phyloP scores from a whole-genome alignment of 2,888 invertebrate genomes.

The Geotrupes spiniger region DNA sequence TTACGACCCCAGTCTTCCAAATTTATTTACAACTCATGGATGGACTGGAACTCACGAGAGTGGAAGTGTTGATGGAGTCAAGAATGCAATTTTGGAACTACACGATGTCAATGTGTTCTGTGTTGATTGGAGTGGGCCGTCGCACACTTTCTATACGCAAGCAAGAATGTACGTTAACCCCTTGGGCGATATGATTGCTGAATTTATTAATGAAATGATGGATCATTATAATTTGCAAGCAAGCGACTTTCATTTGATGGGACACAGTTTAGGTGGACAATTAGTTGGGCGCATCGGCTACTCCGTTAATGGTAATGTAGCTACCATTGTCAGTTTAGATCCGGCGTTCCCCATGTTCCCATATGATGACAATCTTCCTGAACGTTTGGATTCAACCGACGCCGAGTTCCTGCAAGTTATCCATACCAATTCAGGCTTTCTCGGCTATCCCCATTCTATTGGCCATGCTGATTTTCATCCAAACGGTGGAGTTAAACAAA shows the following conservation, averaged over 20 bases:
- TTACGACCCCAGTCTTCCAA: constrained; percentile 20
- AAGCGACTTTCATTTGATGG: constrained; percentile 15
- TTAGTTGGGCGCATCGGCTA: constrained; percentile 52
- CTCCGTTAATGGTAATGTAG: constrained; percentile 21
- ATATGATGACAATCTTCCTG: constrained; percentile 59
- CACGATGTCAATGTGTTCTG: constrained; percentile 25
- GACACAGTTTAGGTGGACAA: constrained; percentile 22
- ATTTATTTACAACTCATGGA: constrained; percentile 25
- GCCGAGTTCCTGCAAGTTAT: constrained; percentile 80
- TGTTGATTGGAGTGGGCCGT: constrained; percentile 24
- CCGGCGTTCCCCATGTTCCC: constrained; percentile 38
- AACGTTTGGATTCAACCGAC: constrained; percentile 72
- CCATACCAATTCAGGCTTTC: constrained; percentile 64
- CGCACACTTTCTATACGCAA: constrained; percentile 19
- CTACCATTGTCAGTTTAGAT: constrained; percentile 38
- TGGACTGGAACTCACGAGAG: constrained; percentile 23
- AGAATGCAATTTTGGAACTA: constrained; percentile 15
- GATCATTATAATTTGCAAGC: constrained; percentile 13
- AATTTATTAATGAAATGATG: constrained; percentile 22
- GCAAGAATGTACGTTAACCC: constrained; percentile 20
- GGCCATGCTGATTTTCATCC: constrained; percentile 20
- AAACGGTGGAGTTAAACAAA: constrained; percentile 21
- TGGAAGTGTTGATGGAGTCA: constrained; percentile 13
- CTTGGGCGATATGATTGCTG: constrained; percentile 21
- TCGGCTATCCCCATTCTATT: constrained; percentile 14